Conservation (phyloP, 2,888 invertebrate species). For the Acanthosepion lycidas region DNA sequence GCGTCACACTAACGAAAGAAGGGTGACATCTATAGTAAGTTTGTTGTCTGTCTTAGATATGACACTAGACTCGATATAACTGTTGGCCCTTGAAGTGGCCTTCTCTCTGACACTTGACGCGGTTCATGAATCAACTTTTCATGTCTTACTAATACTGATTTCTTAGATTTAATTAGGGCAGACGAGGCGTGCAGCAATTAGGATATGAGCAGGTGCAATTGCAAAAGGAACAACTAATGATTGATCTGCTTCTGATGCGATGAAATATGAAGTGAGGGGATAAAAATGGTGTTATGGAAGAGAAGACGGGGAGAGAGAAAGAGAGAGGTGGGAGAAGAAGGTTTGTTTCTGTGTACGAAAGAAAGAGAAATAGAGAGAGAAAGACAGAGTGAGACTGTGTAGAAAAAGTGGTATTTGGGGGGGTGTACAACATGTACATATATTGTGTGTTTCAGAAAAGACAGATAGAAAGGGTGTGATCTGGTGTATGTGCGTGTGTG, state of each 20-base stretch:
- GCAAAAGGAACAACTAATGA: background rate
- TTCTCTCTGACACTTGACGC: background rate
- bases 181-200: background rate
- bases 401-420: no score
- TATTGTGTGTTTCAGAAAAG: no score
- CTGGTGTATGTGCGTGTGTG: no score
- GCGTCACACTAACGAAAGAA: background rate
- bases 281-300: background rate
- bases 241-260: no score
- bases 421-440: no score
- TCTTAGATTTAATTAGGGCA: background rate
- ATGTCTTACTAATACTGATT: background rate
- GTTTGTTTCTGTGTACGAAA: background rate
- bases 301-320: background rate
- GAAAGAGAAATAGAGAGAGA: background rate
- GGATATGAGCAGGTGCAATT: background rate
- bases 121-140: background rate
- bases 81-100: background rate
- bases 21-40: background rate
- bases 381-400: background rate
- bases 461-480: no score
- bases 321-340: background rate
- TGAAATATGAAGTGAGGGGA: no score
- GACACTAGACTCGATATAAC: background rate
- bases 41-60: background rate